A percentile compares a stretch with the other conserved stretches of the same genome.
Conservation (phyloP, 1,140 invertebrate genomes). For the Psilanteris sp. region DNA sequence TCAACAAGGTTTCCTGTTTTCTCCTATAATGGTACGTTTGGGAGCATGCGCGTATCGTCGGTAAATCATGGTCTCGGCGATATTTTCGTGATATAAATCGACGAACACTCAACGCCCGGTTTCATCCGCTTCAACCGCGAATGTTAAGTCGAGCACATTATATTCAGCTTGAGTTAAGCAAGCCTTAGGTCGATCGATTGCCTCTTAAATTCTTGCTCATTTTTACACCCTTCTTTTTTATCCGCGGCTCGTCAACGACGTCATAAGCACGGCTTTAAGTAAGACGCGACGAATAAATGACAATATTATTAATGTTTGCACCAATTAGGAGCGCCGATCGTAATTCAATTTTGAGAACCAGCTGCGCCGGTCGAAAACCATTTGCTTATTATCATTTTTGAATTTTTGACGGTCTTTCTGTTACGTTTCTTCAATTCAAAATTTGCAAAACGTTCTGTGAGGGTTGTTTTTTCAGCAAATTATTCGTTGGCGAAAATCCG, state of each 20-base stretch:
- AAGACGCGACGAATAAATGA: slow-evolving; percentile 5
- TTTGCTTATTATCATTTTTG: too few species aligned
- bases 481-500: too few species aligned
- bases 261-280: slow-evolving; percentile 20
- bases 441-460: too few species aligned
- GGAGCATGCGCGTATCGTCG: slow-evolving; percentile 30
- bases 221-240: slow-evolving; percentile 29
- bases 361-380: too few species aligned
- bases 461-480: too few species aligned
- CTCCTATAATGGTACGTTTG: slow-evolving; percentile 8
- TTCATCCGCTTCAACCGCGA: slow-evolving; percentile 40
- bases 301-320: slow-evolving; percentile 15
- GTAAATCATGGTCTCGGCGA: slow-evolving; percentile 21
- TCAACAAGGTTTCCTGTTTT: slow-evolving; percentile 50
- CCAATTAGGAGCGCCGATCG: too few species aligned
- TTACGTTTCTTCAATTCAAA: too few species aligned
- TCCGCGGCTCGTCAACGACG: slow-evolving; percentile 13
- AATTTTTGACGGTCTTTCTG: too few species aligned
- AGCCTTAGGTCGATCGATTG: slow-evolving; percentile 37
- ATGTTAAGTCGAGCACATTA: slow-evolving; percentile 48
- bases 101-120: slow-evolving; percentile 33
- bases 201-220: slow-evolving; percentile 40
- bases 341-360: too few species aligned
- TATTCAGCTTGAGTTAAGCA: slow-evolving; percentile 38
- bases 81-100: slow-evolving; percentile 50